Base-by-base conservation (phyloP, 2,113 vertebrate genomes). In the Gallinago undulata region DNA sequence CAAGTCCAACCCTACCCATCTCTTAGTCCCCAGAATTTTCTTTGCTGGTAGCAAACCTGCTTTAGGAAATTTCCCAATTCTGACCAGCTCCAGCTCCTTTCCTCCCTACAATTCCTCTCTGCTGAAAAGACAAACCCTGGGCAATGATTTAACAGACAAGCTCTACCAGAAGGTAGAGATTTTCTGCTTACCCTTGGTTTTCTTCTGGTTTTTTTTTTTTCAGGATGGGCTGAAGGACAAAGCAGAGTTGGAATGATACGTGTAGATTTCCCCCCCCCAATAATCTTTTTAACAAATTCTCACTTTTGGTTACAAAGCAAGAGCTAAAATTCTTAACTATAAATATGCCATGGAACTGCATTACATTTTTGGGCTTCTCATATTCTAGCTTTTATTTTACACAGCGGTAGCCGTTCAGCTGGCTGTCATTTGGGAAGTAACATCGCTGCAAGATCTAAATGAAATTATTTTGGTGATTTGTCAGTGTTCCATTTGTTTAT, bases 291-390 rank as follows among this genome's bases (percentile, higher is more conserved):
- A 76, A 60, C 67, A 62, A 60, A 77, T 57, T 33, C 39, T 62
- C 74, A 17, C 28, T 78, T 83, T 23, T 15, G 30, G 2, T 78
- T 14, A 31, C 21, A 23, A 70, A 87, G 47, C 41, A 33, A 74
- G 10, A 87, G 24, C 13, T 48, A 3, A 2, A 63, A 47, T 33
- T 50, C 11, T 7, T 19, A 66, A 48, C 9, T 10, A 6, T 7
- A 67, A 87, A 21, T 1, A n/a, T 22, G 41, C 25, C 0, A 0
- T 0, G 2, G 28, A 50, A 28, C 31, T 4, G 6, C 2, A 1
- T 13, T 67, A 48, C 45, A 16, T 13, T 19, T 64, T 64, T 77
- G 72, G 69, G 27, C 18, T 59, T 68, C 57, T 64, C 18, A 0
- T 3, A 22, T 21, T 19, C 25, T 31, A 45, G 63, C 9, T 41